Evolutionary conservation across 1,140 invertebrate genomes (phyloP).

Genomic region (Ephestia elutella): DNA sequence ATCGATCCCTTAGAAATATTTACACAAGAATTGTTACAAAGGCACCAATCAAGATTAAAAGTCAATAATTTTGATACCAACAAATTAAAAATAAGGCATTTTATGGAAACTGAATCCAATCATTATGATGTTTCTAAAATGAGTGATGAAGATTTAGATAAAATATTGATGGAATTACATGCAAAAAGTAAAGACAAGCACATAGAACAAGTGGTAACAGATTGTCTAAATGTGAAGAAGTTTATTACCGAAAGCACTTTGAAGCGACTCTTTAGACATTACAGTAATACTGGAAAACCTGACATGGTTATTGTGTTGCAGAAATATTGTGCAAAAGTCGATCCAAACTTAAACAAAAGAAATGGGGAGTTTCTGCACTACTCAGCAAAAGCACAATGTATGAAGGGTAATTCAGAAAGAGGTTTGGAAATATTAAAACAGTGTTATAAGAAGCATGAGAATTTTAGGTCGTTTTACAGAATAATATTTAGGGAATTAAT

Average conservation of each 20-base stretch:
- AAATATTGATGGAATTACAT: constrained; percentile 30
- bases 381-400: constrained; percentile 57
- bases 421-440: constrained; percentile 48
- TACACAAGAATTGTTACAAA: constrained; percentile 31
- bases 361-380: constrained; percentile 63
- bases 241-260: constrained; percentile 34
- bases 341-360: constrained; percentile 36
- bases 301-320: constrained; percentile 40
- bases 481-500: constrained; percentile 61
- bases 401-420: constrained; percentile 62
- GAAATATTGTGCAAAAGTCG: constrained; percentile 39
- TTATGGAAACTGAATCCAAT: constrained; percentile 25
- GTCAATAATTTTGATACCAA: constrained; percentile 23
- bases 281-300: constrained; percentile 43
- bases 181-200: constrained; percentile 43
- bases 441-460: constrained; percentile 42
- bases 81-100: constrained; percentile 31
- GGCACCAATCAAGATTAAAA: constrained; percentile 24
- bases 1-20: constrained; percentile 33
- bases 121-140: constrained; percentile 30
- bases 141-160: constrained; percentile 36
- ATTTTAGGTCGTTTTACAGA: constrained; percentile 50
- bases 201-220: constrained; percentile 32
- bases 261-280: constrained; percentile 49
- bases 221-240: constrained; percentile 36